Base-by-base conservation (phyloP, 2,888 invertebrate genomes). In the Yponomeuta plumbellus region DNA sequence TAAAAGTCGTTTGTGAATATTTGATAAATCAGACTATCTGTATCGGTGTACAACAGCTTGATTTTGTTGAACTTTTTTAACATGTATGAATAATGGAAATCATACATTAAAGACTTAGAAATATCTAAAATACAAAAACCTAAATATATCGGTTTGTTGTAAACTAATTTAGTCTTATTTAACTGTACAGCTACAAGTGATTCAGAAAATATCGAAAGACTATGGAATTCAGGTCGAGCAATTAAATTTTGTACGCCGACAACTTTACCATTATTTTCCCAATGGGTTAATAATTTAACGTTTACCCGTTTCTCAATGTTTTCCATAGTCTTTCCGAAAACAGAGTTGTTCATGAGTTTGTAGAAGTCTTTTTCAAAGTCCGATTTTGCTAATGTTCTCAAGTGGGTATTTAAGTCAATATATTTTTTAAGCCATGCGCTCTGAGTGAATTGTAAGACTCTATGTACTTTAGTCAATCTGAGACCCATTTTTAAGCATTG, bases 361-460 rank as follows among this genome's bases (percentile, higher is more conserved):
- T 71, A 84, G 67, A 80, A 78, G 70, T 81, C 76, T 75, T 81
- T 83, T 70, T 83, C 76, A 71, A 81, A 84, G 20, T 77, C 73
- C 56, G 75, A 77, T 34, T 13, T 71, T 3, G 80, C 72, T 63
- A 66, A 52, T 34, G 71, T 76, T 66, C 81, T 66, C 39, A 80
- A 65, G 59, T 75, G 64, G 8, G 78, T 83, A 71, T 86, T 87
- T 66, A 81, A 68, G 56, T 82, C 77, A 59, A 84, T 82, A 68
- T 84, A 84, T 66, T 70, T 66, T 70, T 80, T 73, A 13, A 83
- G 68, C 78, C 80, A 85, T 6, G 75, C 68, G 61, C 72, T 73
- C 74, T 85, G 81, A 39, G 78, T 71, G 71, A 84, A 84, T 71
- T 77, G 75, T n/a, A n/a, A n/a, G n/a, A n/a, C n/a, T n/a, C n/a